These are phyloP conservation scores for Drosophila stalkeri DNA, from an alignment of 2,888 invertebrate species.

Conservation along the genomic window DNA sequence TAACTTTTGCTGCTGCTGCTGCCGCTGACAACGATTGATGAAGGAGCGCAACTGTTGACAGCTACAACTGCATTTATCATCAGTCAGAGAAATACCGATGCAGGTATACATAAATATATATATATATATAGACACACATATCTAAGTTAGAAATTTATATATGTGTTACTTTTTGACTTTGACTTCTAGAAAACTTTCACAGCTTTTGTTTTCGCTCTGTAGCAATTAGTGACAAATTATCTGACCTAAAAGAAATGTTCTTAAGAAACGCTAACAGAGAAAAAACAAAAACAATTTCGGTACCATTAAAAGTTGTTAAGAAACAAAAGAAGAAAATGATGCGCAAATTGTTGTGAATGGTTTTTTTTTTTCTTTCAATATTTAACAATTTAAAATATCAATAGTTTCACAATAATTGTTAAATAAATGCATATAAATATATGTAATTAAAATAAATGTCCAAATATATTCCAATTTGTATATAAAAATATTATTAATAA, in stretches of 20 bases:
- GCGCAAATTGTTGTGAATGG: background rate
- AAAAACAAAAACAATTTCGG: background rate
- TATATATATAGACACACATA: background rate
- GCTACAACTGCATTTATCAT: slow-evolving; percentile 64
- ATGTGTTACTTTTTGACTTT: background rate
- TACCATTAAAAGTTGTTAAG: slow-evolving; percentile 4
- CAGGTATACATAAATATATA: background rate
- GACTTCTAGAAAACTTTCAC: slow-evolving; percentile 58
- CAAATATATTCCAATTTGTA: background rate
- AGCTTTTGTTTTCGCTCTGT: slow-evolving; percentile 28
- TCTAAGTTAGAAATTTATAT: background rate
- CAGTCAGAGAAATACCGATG: slow-evolving; percentile 19
- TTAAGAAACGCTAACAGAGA: slow-evolving; percentile 18
- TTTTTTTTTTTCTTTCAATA: no score
- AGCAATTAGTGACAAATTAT: slow-evolving; percentile 53
- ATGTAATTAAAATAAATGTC: background rate
- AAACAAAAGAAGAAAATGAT: background rate
- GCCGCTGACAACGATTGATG: slow-evolving; percentile 54
- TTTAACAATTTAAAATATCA: background rate
- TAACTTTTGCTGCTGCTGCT: background rate
- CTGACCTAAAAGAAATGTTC: slow-evolving; percentile 41
- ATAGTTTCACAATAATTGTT: background rate
- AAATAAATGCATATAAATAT: background rate
- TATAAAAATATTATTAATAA: no score
- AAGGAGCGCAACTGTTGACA: slow-evolving; percentile 53